Conservation (phyloP, 64 coral and sea anemone genomes). For the Hydrozoanthus tunicans region DNA sequence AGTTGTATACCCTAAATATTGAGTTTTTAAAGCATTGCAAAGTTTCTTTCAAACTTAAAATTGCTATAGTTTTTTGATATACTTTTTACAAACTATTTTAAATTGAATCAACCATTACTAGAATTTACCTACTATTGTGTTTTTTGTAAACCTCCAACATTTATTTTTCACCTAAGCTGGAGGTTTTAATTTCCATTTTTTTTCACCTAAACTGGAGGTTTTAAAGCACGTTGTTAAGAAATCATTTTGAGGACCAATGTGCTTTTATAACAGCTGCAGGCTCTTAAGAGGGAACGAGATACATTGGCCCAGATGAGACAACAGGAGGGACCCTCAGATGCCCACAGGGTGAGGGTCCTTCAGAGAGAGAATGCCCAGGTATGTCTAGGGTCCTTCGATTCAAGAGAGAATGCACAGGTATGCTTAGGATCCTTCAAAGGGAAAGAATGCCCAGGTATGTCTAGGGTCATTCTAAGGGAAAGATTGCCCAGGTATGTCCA, state of each 20-base stretch:
- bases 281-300: slow-evolving; percentile 86
- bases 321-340: slow-evolving; percentile 80
- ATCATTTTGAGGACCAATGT: not conserved
- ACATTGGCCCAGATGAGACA: slow-evolving; percentile 67
- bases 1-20: too few relatives aligned
- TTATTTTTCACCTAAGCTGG: not conserved
- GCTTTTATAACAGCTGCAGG: slow-evolving; percentile 26
- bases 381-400: not conserved
- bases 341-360: slow-evolving; percentile 67
- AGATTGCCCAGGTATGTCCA: not conserved
- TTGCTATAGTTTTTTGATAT: not conserved
- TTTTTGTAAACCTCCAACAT: not conserved
- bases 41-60: too few relatives aligned
- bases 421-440: slow-evolving; percentile 55
- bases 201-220: too few relatives aligned
- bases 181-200: not conserved
- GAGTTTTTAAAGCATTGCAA: not conserved
- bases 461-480: not conserved
- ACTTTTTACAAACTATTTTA: too few relatives aligned
- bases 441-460: slow-evolving; percentile 30
- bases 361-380: slow-evolving; percentile 99
- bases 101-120: too few relatives aligned
- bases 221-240: too few relatives aligned
- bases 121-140: not conserved
- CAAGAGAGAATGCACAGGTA: not conserved